Base-by-base conservation (phyloP, 2,888 invertebrate species). In the Zygothrica quintamaculata region DNA sequence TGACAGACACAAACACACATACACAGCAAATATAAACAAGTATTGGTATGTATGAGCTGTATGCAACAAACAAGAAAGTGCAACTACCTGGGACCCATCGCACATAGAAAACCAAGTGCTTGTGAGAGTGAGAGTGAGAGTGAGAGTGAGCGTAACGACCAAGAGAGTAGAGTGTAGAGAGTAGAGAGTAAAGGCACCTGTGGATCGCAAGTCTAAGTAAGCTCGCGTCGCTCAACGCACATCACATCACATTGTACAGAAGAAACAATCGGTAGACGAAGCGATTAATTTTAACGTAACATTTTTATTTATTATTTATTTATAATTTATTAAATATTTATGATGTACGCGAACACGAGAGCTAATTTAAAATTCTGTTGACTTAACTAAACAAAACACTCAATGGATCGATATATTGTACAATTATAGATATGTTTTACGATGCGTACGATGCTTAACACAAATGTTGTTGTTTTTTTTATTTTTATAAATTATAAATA, bases 321-420 rank as follows among this genome's bases (percentile, higher is more conserved):
- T 67, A 65, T 65, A 47, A 68, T 61, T 77, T 78, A 75, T 78
- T 44, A 50, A 33, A 46, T 59, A 64, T 75, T 62, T 26, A 56
- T 66, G 59, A 55, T 47, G 58, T 52, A 52, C 61, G 16, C 25
- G n/a, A n/a, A 34, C 50, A 31, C 39, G 48, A 25, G 57, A 60
- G 57, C 44, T 48, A 26, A 64, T 77, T 61, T 60, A 48, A 59
- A 29, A 29, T 40, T 53, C 33, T 62, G 66, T 64, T 71, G 67
- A 77, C 60, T 29, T 29, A 60, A 50, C n/a, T n/a, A 16, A 51
- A 42, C 37, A 57, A 50, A 9, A 18, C 25, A 37, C 62, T 8
- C 3, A 37, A 9, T 4, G 5, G 9, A 15, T 18, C 11, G 37
- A 36, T 52, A 13, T 40, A 8, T 12, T 51, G 11, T 29, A 53